Evolutionary conservation across 2,113 vertebrate genomes (phyloP), one percentile per base, ranked within the genome.

Genomic region (Xiphophorus hellerii): DNA sequence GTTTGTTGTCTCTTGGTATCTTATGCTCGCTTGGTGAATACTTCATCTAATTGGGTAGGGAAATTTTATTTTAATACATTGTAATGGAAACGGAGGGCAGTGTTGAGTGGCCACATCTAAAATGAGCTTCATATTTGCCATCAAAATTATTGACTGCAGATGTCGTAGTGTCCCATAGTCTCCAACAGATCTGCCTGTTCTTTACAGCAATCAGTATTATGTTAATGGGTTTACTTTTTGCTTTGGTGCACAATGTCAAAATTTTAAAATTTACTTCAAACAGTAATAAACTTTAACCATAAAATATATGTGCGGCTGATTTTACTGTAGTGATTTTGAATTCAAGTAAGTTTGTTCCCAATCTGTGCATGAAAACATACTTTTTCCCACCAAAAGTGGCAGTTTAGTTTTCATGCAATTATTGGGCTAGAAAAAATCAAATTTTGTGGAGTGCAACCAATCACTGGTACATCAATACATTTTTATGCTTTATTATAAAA

Each of bases 81-180:
- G 25, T 27, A 76, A 17, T 65, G 15, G 15, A 66, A 22, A 66
- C 54, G 76, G 85, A 54, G 66, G 82, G 78, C 82, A 76, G 68
- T 83, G 71, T 83, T 77, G 25, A 58, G 51, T 66, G 11, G 44
- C 28, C 25, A 17, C 9, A n/a, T 29, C 44, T 64, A 61, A 63
- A 14, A 63, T 39, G 6, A 10, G 51, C 61, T 29, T 61, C 9
- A 33, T 3, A 35, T 25, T 17, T 15, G 29, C 15, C 65, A 35
- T 58, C 63, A 39, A 20, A 63, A 73, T 1, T 3, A 69, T 7
- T 69, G 58, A 78, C 35, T 37, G 35, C 35, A 37, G 35, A 37
- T 37, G 44, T 68, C 74, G 66, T 66, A 14, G 48, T 44, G 17
- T 35, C 13, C 25, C 20, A 5, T 13, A 58, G 14, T 5, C 5